These are phyloP conservation scores for Cydia amplana DNA, from an alignment of 1,140 invertebrate species.

Conservation along the genomic window DNA sequence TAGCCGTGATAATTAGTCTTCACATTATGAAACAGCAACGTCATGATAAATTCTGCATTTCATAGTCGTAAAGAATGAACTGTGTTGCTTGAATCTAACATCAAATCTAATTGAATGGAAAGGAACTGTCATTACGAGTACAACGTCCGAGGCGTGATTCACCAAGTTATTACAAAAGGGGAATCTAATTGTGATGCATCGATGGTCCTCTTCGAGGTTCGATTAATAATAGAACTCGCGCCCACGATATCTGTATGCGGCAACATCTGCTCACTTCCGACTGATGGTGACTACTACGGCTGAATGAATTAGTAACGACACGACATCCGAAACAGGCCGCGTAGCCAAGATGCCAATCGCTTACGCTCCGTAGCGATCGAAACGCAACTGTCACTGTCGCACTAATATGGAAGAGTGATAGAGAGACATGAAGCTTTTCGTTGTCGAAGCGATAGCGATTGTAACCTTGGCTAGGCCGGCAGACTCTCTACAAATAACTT, in stretches of 20 bases:
- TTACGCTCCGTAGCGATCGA: too few relatives aligned
- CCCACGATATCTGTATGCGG: slow-evolving; percentile 29
- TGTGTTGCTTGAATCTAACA: neutral
- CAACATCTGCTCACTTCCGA: slow-evolving; percentile 45
- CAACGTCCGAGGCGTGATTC: slow-evolving; percentile 18
- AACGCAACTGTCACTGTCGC: too few relatives aligned
- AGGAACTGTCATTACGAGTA: slow-evolving; percentile 17
- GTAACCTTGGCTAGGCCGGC: too few relatives aligned
- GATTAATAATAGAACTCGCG: slow-evolving; percentile 30
- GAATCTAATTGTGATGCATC: slow-evolving; percentile 26
- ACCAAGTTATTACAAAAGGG: slow-evolving; percentile 29
- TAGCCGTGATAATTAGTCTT: neutral
- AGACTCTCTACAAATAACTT: neutral
- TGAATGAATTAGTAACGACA: slow-evolving; percentile 41
- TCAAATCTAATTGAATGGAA: slow-evolving; percentile 7
- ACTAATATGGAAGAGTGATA: too few relatives aligned
- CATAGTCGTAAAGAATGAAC: neutral
- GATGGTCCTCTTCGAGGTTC: slow-evolving; percentile 14
- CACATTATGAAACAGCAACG: neutral
- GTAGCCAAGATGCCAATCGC: too few relatives aligned
- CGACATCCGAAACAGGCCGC: slow-evolving; percentile 21
- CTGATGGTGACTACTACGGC: slow-evolving; percentile 21
- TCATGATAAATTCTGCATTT: neutral
- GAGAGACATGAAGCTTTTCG: too few relatives aligned
- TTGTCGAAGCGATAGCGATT: too few relatives aligned